Base-by-base conservation (phyloP, 1,140 invertebrate species). In the Acyrthosiphon pisum region DNA sequence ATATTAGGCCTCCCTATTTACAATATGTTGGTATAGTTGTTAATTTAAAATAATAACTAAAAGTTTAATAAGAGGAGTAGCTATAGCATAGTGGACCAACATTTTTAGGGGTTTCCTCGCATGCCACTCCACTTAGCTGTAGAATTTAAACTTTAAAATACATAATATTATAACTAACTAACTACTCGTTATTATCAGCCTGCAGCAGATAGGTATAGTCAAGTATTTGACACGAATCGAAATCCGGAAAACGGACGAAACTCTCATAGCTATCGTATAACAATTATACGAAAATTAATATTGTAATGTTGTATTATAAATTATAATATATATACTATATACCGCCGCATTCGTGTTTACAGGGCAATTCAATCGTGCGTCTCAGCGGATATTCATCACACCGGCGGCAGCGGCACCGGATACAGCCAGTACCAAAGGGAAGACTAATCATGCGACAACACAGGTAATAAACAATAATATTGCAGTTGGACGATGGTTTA, bases 281-380 rank as follows among this genome's bases (percentile, higher is more conserved):
- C n/a, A 76, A 76, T 35, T 35, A 76, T n/a, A 11, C 60, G 14
- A 76, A 14, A 76, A 76, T 56, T 26, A 56, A 26, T n/a, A 18
- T 76, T 76, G 18, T 76, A 60, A 60, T 18, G 1, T 68, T 4
- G 14, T n/a, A n/a, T 3, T 30, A 4, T 26, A 11, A 26, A 41
- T 44, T 53, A 6, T 53, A 53, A 22, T 23, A 14, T 23, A 53
- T 14, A n/a, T 76, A 18, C n/a, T n/a, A 4, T 76, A n/a, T 14
- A 84, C 1, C 37, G 23, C 23, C 2, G 8, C 37, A 26, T 84
- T 86, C 41, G 23, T 93, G 81, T 53, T 93, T 44, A 7, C 48
- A 93, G 91, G 91, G 41, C 91, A 50, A 84, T 93, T 93, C n/a
- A 93, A 93, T 53, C 91, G 91, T 37, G 91, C 50, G 37, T 93